Evolutionary conservation across 2,888 invertebrate genomes (phyloP).

Genomic region (Ypsolopha scabrella): DNA sequence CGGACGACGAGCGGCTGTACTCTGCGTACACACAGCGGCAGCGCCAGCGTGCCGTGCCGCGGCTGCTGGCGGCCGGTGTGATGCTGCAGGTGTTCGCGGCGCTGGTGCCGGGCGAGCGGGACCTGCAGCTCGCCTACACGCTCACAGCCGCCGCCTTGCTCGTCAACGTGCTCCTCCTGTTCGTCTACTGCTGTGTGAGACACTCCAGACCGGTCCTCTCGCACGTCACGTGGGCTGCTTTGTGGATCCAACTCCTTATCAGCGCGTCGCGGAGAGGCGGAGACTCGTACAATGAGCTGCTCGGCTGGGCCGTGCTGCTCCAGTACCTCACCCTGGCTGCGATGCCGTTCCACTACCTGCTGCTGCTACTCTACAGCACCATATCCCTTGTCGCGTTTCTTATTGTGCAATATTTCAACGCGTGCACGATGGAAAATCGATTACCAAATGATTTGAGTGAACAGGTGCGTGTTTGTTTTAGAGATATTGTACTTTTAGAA

Average conservation of each 20-base stretch:
- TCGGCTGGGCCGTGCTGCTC: conserved; percentile 81
- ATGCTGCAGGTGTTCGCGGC: conserved; percentile 42
- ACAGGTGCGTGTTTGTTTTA: conserved; percentile 38
- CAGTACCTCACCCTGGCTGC: conserved; percentile 82
- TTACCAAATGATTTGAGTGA: conserved; percentile 42
- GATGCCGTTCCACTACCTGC: conserved; percentile 70
- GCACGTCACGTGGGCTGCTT: conserved; percentile 75
- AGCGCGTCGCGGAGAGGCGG: conserved; percentile 59
- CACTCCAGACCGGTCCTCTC: conserved; percentile 66
- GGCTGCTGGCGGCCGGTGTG: conserved; percentile 40
- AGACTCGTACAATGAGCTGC: conserved; percentile 69
- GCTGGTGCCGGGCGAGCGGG: conserved; percentile 52
- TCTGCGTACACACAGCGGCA: conserved; percentile 49
- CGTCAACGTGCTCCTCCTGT: conserved; percentile 30
- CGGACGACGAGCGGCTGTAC: conserved; percentile 50
- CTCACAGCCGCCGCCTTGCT: conserved; percentile 29
- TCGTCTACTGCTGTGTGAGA: conserved; percentile 28
- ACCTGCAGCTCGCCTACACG: conserved; percentile 36
- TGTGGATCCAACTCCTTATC: conserved; percentile 51
- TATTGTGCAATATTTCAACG: conserved; percentile 47
- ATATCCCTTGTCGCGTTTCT: conserved; percentile 39
- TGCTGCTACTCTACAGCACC: conserved; percentile 26
- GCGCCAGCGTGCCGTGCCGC: conserved; percentile 47
- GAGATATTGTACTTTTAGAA: neutral
- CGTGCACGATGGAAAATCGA: conserved; percentile 32